Percentiles rank a stretch among this genome's conserved stretches.
Conservation (phyloP, 2,113 vertebrate genomes). For the Gorsachius goisagi region DNA sequence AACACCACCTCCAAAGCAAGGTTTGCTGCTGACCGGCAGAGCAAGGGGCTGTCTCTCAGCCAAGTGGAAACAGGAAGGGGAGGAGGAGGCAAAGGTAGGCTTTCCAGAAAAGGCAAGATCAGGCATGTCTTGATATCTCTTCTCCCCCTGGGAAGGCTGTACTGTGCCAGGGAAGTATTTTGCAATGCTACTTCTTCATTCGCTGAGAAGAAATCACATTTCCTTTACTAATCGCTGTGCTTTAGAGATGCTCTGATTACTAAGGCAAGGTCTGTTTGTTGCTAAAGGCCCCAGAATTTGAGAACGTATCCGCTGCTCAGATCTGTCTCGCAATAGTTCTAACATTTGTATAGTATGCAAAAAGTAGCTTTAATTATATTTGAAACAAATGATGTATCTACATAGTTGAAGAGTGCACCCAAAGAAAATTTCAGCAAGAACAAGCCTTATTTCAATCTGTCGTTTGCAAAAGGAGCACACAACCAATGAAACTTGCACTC, state of each 20-base stretch:
- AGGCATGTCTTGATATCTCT: constrained; percentile 21
- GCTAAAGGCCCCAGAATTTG: constrained; percentile 6
- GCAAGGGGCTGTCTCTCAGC: neutral
- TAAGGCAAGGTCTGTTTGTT: neutral
- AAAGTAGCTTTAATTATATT: neutral
- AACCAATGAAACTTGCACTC: neutral
- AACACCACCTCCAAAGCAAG: neutral
- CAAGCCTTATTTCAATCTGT: neutral
- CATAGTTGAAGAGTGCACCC: neutral
- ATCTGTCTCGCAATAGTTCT: neutral
- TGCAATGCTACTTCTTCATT: neutral
- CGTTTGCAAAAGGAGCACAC: neutral
- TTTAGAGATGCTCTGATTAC: constrained; percentile 31
- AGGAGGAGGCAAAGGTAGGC: constrained; percentile 52
- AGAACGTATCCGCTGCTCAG: neutral
- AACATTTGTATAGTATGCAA: neutral
- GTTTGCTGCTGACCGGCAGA: constrained; percentile 31
- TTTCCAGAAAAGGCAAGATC: constrained; percentile 64
- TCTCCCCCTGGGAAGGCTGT: constrained; percentile 15
- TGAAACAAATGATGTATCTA: neutral
- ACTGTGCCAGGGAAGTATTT: neutral
- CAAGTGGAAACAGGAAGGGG: constrained; percentile 58
- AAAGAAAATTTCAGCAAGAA: neutral
- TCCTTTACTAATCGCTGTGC: constrained; percentile 2
- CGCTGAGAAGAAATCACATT: constrained; percentile 13